These are phyloP conservation scores for Amyelois transitella DNA, from an alignment of 1,140 invertebrate genomes.

Conservation along the genomic window DNA sequence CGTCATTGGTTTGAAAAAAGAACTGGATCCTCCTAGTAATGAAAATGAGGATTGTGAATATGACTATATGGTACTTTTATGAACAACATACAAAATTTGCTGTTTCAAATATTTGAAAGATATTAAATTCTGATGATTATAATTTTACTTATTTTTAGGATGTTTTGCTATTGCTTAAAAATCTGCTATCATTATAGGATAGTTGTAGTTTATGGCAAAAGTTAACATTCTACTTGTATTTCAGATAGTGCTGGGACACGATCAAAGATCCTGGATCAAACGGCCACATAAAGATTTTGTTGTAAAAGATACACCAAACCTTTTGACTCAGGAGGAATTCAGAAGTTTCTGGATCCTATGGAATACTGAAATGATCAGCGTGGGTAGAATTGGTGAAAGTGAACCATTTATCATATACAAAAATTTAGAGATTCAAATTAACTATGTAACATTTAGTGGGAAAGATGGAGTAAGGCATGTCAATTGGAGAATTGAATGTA, in stretches of 20 bases:
- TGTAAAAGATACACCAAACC: conserved; percentile 74
- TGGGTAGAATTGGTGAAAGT: conserved; percentile 12
- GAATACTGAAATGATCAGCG: conserved; percentile 65
- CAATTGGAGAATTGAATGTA: conserved; percentile 39
- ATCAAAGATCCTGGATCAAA: conserved; percentile 15
- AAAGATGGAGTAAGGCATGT: conserved; percentile 8
- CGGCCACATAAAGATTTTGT: conserved; percentile 11
- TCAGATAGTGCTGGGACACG: conserved; percentile 20
- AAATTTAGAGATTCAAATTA: conserved; percentile 14
- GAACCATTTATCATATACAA: conserved; percentile 18
- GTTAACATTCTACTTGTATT: too few species aligned
- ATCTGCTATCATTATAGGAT: too few species aligned
- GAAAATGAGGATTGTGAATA: background rate
- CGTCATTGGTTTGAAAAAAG: conserved; percentile 11
- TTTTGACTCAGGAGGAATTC: conserved; percentile 77
- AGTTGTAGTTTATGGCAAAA: too few species aligned
- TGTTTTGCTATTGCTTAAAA: too few species aligned
- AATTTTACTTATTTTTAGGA: too few species aligned
- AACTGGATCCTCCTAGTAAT: too few species aligned
- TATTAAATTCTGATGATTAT: too few species aligned
- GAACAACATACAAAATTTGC: too few species aligned
- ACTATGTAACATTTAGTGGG: conserved; percentile 27
- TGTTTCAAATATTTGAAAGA: too few species aligned
- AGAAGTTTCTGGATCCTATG: conserved; percentile 85
- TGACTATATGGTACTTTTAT: conserved; percentile 14